A percentile compares a stretch with the other conserved stretches of the same genome.
phyloP scores from a whole-genome alignment of 2,888 invertebrate genomes.

The Hirtodrosophila trivittata region DNA sequence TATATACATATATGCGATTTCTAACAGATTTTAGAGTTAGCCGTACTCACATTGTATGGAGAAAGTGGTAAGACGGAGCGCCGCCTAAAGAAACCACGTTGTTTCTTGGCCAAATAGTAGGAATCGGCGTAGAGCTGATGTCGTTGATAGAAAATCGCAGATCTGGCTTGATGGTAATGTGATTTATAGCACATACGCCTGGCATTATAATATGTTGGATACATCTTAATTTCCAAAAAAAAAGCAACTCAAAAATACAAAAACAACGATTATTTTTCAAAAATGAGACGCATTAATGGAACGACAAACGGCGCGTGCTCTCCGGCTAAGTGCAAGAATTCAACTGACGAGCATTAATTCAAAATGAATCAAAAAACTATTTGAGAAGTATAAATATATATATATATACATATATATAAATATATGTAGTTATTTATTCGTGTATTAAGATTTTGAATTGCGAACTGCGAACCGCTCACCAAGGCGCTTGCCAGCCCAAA shows the following conservation, averaged over 20 bases:
- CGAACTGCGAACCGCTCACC: too few relatives aligned
- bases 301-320: conserved; percentile 45
- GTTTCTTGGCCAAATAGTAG: conserved; percentile 17
- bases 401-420: conserved; percentile 17
- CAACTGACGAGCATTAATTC: conserved; percentile 59
- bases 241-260: neutral
- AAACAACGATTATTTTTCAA: conserved; percentile 7
- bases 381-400: conserved; percentile 27
- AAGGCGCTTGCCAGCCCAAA: conserved; percentile 10
- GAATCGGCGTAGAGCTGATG: conserved; percentile 12
- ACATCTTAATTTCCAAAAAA: conserved; percentile 39
- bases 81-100: conserved; percentile 5
- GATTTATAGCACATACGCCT: conserved; percentile 37
- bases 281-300: too few relatives aligned
- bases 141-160: conserved; percentile 22
- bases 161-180: conserved; percentile 17
- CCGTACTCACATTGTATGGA: conserved; percentile 32
- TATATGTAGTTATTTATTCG: conserved; percentile 12
- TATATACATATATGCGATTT: neutral
- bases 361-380: conserved; percentile 43
- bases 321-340: conserved; percentile 43
- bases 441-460: conserved; percentile 34
- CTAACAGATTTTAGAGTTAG: too few relatives aligned
- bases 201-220: conserved; percentile 30
- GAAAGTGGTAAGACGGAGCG: neutral